Percentiles rank a stretch among this genome's conserved stretches.
Conservation (phyloP, 2,797 vertebrate species). For the Leptoclinus maculatus region DNA sequence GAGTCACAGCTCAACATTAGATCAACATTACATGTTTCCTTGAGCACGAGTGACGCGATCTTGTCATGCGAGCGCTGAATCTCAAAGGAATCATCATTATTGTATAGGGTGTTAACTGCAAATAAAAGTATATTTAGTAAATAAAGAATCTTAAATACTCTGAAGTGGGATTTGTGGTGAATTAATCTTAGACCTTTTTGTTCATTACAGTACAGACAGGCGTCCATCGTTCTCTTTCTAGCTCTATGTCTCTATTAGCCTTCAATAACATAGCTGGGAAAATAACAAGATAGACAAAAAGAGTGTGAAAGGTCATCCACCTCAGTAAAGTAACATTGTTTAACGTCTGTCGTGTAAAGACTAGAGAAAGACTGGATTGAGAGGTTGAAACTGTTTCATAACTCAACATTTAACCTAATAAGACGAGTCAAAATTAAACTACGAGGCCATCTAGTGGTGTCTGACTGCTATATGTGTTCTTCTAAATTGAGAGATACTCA, state of each 20-base stretch:
- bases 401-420: not conserved
- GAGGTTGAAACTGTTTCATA: not conserved
- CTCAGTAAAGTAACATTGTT: not conserved
- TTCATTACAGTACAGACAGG: not conserved
- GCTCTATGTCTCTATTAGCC: not conserved
- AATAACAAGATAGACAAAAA: not conserved
- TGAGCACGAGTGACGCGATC: conserved; percentile 22
- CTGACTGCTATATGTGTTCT: not conserved
- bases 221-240: not conserved
- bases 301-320: not conserved
- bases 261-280: not conserved
- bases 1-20: conserved; percentile 39
- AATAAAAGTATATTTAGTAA: conserved; percentile 13
- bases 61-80: conserved; percentile 55
- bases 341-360: not conserved
- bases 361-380: not conserved
- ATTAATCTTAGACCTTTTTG: not conserved
- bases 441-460: conserved; percentile 68
- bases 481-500: not conserved
- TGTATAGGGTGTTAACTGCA: conserved; percentile 38
- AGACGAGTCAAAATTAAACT: not conserved
- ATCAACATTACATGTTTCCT: conserved; percentile 59
- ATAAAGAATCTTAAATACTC: not conserved
- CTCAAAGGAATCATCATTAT: conserved; percentile 3
- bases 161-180: not conserved